These are phyloP conservation scores for Phytoseiulus persimilis DNA, from an alignment of 2,888 invertebrate genomes.

Conservation along the genomic window DNA sequence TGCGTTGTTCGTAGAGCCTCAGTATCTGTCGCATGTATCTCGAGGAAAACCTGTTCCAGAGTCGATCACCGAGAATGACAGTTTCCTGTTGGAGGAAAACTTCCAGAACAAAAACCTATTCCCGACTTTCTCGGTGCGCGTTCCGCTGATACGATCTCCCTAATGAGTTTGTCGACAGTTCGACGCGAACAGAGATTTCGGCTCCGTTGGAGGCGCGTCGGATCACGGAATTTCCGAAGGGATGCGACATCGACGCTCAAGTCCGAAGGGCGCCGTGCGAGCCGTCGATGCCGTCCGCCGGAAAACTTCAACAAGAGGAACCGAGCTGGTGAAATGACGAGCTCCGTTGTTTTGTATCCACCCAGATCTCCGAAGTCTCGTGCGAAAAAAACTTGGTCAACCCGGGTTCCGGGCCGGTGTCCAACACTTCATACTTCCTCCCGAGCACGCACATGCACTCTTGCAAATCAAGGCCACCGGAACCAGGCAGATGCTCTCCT, in stretches of 20 bases:
- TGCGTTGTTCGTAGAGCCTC: background rate
- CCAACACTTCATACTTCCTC: background rate
- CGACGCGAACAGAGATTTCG: background rate
- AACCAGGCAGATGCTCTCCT: background rate
- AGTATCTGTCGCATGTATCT: background rate
- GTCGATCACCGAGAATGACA: background rate
- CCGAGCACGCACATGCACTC: background rate
- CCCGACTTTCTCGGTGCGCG: background rate
- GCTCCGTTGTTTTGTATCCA: background rate
- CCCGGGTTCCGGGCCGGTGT: background rate
- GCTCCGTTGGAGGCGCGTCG: background rate
- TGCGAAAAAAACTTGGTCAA: background rate
- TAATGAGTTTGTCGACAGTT: constrained; percentile 5
- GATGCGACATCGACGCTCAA: too few relatives aligned
- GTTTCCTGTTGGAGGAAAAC: background rate
- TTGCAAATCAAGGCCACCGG: background rate
- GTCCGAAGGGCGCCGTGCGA: too few relatives aligned
- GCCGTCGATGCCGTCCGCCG: too few relatives aligned
- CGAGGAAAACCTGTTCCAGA: background rate
- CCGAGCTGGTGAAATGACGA: too few relatives aligned
- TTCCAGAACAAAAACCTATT: background rate
- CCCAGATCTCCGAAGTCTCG: background rate
- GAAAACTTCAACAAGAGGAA: too few relatives aligned
- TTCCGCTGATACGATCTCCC: background rate
- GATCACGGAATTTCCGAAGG: too few relatives aligned